These are phyloP conservation scores for Stercorarius parasiticus DNA, from an alignment of 2,113 vertebrate species.

Conservation along the genomic window DNA sequence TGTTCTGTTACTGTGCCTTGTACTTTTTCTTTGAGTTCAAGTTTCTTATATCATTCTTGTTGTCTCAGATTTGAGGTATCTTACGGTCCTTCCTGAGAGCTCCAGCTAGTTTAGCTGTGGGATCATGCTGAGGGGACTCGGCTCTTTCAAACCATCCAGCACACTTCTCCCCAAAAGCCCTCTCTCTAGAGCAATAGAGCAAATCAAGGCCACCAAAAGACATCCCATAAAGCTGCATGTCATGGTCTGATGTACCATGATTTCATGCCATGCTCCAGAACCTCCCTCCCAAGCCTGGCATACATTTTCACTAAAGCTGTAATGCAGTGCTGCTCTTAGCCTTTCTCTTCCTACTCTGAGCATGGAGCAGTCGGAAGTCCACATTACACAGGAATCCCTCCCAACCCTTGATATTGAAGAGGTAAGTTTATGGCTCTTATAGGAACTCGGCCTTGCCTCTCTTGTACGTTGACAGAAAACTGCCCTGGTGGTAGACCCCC, in stretches of 20 bases:
- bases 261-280: not conserved
- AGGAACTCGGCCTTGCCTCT: not conserved
- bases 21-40: not conserved
- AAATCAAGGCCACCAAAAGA: not conserved
- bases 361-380: not conserved
- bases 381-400: not conserved
- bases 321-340: not conserved
- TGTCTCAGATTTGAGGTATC: not conserved
- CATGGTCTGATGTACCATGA: not conserved
- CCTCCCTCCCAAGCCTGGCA: not conserved
- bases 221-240: not conserved
- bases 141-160: not conserved
- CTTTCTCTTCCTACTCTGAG: not conserved
- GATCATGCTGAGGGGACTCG: not conserved
- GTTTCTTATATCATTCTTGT: not conserved
- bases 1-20: not conserved
- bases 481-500: not conserved
- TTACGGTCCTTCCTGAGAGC: not conserved
- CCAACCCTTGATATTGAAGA: not conserved
- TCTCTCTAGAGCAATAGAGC: not conserved
- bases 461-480: not conserved
- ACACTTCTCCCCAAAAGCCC: not conserved
- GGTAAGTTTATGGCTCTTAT: not conserved
- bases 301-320: not conserved
- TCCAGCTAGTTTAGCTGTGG: not conserved